Base-by-base conservation (phyloP, 2,888 invertebrate genomes). In the Scrobipalpa costella region DNA sequence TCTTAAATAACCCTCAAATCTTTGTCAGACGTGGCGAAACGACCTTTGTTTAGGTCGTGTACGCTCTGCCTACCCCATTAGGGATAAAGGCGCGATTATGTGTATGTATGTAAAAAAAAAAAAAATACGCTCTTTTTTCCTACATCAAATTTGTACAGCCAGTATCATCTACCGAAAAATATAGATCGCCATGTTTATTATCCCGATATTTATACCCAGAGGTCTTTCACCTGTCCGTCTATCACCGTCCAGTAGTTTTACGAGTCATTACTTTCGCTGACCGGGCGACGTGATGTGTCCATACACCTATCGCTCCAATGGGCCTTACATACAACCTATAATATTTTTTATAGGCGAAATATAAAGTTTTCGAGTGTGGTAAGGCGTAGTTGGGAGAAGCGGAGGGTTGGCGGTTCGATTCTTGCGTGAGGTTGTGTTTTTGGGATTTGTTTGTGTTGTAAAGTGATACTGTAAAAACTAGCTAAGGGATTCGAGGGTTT, bases 201-300 rank as follows among this genome's bases (percentile, higher is more conserved):
- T 21, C 38, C 52, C 33, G 17, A 61, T 61, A 61, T 64, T 64
- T 64, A 64, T 64, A 61, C 57, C n/a, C 49, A 21, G 63, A 69
- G 78, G 76, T 74, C 76, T 70, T 79, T 79, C 79, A 80, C 82
- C 81, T 78, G 78, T 52, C 50, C 50, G 50, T 78, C 78, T 74
- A 78, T 83, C 81, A 81, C 82, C 80, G 83, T 73, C 80, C 84
- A 81, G 80, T 80, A 78, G 80, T 80, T 88, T 89, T 87, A 88
- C 85, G 88, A 88, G 79, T 84, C 83, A 85, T 86, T 87, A 86
- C 83, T 83, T 85, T 83, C 80, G 85, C 87, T 90, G 90, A 86
- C 88, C 86, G 79, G 69, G 75, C 67, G 55, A 79, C 81, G 81
- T 82, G 84, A 77, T 82, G 80, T 44, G 0, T 19, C n/a, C 17